phyloP scores from a whole-genome alignment of 2,797 vertebrate species.

The Champsocephalus gunnari region DNA sequence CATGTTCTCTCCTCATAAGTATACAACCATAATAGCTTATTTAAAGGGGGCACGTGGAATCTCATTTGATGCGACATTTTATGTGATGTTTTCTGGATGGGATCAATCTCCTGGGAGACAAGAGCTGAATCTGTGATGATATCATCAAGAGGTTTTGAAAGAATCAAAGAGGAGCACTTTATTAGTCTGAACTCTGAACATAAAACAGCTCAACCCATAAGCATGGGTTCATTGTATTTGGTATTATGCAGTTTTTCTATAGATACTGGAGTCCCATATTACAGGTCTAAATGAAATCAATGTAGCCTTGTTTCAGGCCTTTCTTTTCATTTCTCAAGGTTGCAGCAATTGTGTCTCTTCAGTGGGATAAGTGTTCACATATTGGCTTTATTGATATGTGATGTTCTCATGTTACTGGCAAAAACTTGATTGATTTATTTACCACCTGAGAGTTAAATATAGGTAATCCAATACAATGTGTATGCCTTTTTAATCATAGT shows the following conservation, averaged over 20 bases:
- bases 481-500: conserved; percentile 43
- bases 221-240: conserved; percentile 26
- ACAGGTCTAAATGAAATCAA: conserved; percentile 38
- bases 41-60: conserved; percentile 24
- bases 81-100: conserved; percentile 56
- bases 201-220: conserved; percentile 35
- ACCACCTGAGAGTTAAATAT: conserved; percentile 21
- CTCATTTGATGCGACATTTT: conserved; percentile 48
- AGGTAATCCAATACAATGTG: conserved; percentile 33
- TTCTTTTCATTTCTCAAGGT: conserved; percentile 15
- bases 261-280: conserved; percentile 24
- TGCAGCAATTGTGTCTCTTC: not conserved
- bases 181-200: conserved; percentile 53
- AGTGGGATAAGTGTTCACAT: conserved; percentile 15
- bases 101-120: conserved; percentile 47
- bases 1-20: conserved; percentile 17
- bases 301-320: conserved; percentile 35
- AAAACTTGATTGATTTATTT: conserved; percentile 1
- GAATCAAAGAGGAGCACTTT: conserved; percentile 56
- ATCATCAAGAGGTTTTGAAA: conserved; percentile 49
- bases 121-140: conserved; percentile 54
- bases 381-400: conserved; percentile 1
- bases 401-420: conserved; percentile 10
- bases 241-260: conserved; percentile 23
- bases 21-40: conserved; percentile 38